Evolutionary conservation across 2,888 invertebrate species (phyloP).

Genomic region (Chironomus riparius): DNA sequence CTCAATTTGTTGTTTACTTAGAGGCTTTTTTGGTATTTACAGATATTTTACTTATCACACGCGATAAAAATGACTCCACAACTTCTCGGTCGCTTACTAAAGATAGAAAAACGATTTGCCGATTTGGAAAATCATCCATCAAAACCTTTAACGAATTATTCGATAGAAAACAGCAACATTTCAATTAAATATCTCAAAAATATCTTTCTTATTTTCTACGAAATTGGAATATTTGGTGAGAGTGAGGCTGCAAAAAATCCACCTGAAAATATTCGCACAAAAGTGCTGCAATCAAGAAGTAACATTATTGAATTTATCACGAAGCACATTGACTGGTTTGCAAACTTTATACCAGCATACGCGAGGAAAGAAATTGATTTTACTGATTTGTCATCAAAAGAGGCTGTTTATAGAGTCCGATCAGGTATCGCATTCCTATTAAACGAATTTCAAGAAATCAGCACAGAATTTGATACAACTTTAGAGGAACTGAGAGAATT

Average conservation of each 20-base stretch:
- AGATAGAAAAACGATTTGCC: constrained; percentile 18
- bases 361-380: constrained; percentile 24
- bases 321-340: constrained; percentile 9
- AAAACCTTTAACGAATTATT: not conserved
- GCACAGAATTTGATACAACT: not conserved
- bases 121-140: constrained; percentile 17
- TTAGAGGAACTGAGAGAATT: not conserved
- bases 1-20: too few relatives aligned
- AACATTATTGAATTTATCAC: constrained; percentile 12
- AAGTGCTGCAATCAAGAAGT: constrained; percentile 9
- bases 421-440: constrained; percentile 16
- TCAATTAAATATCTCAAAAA: constrained; percentile 16
- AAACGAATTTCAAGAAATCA: constrained; percentile 5
- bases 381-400: constrained; percentile 13
- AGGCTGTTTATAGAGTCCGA: not conserved
- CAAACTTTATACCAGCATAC: constrained; percentile 8
- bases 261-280: not conserved
- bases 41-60: too few relatives aligned
- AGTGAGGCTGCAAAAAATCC: constrained; percentile 10
- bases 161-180: not conserved
- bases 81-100: constrained; percentile 4
- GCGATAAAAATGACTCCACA: constrained; percentile 18
- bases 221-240: constrained; percentile 24
- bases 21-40: too few relatives aligned
- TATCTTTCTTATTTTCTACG: constrained; percentile 22